A percentile compares a stretch with the other conserved stretches of the same genome.
Evolutionary conservation across 2,888 invertebrate species (phyloP).

Genomic region (Urechis unicinctus): DNA sequence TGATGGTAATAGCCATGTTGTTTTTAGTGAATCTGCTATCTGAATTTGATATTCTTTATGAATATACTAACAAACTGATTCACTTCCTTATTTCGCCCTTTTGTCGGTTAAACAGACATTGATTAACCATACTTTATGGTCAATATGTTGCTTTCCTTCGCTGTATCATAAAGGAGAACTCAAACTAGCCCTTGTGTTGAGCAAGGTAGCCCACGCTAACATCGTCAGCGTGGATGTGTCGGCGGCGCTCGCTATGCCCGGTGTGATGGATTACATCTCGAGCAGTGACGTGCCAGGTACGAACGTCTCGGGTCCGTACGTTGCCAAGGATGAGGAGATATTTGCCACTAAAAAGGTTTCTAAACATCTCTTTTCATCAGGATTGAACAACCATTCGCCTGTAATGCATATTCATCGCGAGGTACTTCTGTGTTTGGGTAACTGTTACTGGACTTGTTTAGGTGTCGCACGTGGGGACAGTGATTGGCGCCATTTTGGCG

Average conservation of each 20-base stretch:
- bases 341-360: constrained; percentile 68
- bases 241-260: not conserved
- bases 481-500: constrained; percentile 75
- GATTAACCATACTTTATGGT: too few species aligned
- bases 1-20: too few species aligned
- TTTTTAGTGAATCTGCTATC: too few species aligned
- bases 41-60: too few species aligned
- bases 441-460: constrained; percentile 23
- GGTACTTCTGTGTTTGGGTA: not conserved
- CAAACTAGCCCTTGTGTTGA: not conserved
- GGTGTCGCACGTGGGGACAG: constrained; percentile 65
- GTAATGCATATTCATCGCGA: too few species aligned
- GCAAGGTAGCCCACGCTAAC: not conserved
- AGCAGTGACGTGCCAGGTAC: not conserved
- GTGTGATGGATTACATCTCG: not conserved
- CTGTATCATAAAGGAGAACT: constrained; percentile 5
- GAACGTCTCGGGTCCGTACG: not conserved
- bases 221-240: not conserved
- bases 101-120: too few species aligned
- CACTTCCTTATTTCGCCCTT: too few species aligned
- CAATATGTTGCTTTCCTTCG: too few species aligned
- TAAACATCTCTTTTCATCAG: too few species aligned
- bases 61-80: too few species aligned
- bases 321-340: constrained; percentile 63
- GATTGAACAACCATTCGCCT: too few species aligned